Conservation (phyloP, 2,113 vertebrate species). For the Antennarius striatus region DNA sequence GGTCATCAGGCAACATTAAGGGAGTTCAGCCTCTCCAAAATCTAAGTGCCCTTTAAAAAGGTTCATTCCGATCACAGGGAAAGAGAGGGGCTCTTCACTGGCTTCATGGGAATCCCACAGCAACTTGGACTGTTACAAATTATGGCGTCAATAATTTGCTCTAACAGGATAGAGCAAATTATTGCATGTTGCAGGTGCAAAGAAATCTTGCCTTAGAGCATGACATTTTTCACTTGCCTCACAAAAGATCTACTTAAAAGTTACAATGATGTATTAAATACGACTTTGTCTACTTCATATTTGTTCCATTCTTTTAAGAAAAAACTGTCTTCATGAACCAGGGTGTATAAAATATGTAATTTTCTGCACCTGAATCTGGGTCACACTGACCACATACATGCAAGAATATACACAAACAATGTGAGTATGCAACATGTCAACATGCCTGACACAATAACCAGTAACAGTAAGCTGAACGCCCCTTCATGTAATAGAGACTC, state of each 20-base stretch:
- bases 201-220: neutral
- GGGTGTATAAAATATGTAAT: neutral
- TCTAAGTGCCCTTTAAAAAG: neutral
- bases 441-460: neutral
- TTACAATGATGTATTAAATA: neutral
- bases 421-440: slow-evolving; percentile 28
- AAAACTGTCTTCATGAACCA: neutral
- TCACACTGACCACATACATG: neutral
- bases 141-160: neutral
- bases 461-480: slow-evolving; percentile 22
- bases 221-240: neutral
- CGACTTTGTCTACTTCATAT: neutral
- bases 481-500: slow-evolving; percentile 4
- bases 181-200: slow-evolving; percentile 9
- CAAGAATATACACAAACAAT: slow-evolving; percentile 2
- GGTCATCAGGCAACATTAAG: slow-evolving; percentile 16
- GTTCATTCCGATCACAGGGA: neutral
- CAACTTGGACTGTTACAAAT: slow-evolving; percentile 18
- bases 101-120: slow-evolving; percentile 16
- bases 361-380: slow-evolving; percentile 10
- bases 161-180: neutral
- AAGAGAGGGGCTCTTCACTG: neutral
- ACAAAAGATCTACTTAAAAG: neutral
- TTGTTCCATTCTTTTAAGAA: neutral
- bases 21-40: slow-evolving; percentile 7